phyloP scores from a whole-genome alignment of 2,888 invertebrate species.

The Chymomyza caudatula region DNA sequence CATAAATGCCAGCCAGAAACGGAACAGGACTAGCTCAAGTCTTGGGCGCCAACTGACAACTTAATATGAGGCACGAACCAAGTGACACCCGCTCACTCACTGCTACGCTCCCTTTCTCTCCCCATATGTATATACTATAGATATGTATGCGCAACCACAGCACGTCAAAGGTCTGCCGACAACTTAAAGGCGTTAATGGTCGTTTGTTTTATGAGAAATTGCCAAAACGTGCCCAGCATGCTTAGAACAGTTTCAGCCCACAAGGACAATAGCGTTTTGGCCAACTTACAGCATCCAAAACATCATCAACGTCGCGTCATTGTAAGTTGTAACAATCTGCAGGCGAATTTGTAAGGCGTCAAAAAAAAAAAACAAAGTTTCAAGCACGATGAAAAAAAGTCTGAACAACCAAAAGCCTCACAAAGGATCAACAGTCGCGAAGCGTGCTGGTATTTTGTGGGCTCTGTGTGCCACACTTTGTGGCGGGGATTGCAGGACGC shows the following conservation, averaged over 20 bases:
- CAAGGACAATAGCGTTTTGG: constrained; percentile 21
- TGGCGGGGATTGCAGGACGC: neutral
- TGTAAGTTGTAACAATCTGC: constrained; percentile 9
- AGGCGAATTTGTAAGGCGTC: constrained; percentile 17
- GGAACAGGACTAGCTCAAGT: constrained; percentile 34
- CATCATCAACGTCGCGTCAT: constrained; percentile 8
- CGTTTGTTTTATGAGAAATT: constrained; percentile 78
- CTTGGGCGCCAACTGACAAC: constrained; percentile 51
- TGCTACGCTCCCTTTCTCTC: neutral
- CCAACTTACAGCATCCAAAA: constrained; percentile 17
- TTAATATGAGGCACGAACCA: constrained; percentile 68
- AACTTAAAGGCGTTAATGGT: constrained; percentile 76
- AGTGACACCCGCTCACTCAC: constrained; percentile 47
- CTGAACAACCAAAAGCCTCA: constrained; percentile 61
- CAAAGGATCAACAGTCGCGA: constrained; percentile 72
- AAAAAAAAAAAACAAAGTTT: constrained; percentile 38
- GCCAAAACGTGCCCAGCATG: constrained; percentile 76
- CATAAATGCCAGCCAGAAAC: constrained; percentile 11
- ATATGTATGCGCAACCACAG: neutral
- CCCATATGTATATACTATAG: neutral
- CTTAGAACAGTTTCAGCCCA: neutral
- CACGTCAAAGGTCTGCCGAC: constrained; percentile 65
- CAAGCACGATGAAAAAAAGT: constrained; percentile 1
- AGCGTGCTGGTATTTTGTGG: constrained; percentile 50
- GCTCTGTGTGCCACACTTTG: neutral